Evolutionary conservation across 2,888 invertebrate genomes (phyloP), one percentile per base, ranked within the genome.

Genomic region (Carterocephalus palaemon): DNA sequence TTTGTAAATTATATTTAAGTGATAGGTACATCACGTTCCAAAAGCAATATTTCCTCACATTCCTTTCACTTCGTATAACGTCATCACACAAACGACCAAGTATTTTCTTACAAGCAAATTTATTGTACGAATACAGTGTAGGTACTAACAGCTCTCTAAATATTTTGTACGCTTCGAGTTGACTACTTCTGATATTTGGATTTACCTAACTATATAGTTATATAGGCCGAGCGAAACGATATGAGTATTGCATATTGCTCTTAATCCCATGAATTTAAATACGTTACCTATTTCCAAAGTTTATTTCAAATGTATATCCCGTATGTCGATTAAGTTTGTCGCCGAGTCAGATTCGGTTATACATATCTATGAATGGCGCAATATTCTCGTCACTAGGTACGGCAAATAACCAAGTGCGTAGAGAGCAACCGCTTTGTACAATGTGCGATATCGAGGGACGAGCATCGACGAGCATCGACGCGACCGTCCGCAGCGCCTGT

Each of bases 71-170:
- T 34, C 33, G 45, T 43, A 43, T 46, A 43, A 41, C 40, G 51
- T 47, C 47, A 54, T 50, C 52, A 59, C 59, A 54, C 56, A 57
- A 60, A 60, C 60, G 70, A 72, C 70, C 70, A 71, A 72, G 49
- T 68, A 66, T 62, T 67, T 65, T 60, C 59, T 60, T 64, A 63
- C 57, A 38, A 56, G 59, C 58, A 48, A 51, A 46, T 47, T 47
- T 55, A 49, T 49, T 47, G 47, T 49, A 46, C 34, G 33, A 43
- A 37, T 52, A 43, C 40, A 41, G 32, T 46, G 38, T 34, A 13
- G 37, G 22, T 31, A 33, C 29, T 47, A 45, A 19, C 47, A 28
- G 45, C 28, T 45, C 22, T 42, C 46, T 49, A 47, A 52, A 49
- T 49, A 52, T 54, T 59, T 58, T 59, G 47, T 59, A 61, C 61